Conservation (phyloP, 2,113 vertebrate genomes). For the Marmota flaviventris region DNA sequence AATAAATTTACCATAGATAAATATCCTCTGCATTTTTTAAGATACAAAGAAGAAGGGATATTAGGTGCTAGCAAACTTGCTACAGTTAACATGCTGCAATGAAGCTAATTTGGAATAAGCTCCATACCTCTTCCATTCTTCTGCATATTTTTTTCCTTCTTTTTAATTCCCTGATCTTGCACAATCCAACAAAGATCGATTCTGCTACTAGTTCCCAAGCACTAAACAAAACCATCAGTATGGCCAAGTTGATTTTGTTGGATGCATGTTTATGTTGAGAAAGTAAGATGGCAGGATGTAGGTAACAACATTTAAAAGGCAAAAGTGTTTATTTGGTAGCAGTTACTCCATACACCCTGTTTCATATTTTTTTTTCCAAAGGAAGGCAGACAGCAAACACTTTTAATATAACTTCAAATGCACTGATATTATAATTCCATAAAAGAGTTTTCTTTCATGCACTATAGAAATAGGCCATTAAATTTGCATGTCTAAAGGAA, state of each 20-base stretch:
- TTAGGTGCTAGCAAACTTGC: not conserved
- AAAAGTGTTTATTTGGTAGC: not conserved
- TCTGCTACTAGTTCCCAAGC: not conserved
- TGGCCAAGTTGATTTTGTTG: not conserved
- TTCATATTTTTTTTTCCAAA: not conserved
- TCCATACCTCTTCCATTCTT: not conserved
- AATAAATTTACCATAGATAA: not conserved
- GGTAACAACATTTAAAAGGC: not conserved
- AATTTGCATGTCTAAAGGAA: conserved; percentile 68
- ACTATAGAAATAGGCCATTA: conserved; percentile 66
- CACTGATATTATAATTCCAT: conserved; percentile 48
- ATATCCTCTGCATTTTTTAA: not conserved
- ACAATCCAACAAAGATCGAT: not conserved
- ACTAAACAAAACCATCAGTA: not conserved
- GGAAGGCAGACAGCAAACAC: not conserved
- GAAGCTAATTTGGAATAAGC: not conserved
- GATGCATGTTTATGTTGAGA: not conserved
- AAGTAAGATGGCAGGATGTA: not conserved
- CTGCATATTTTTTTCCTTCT: not conserved
- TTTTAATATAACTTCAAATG: conserved; percentile 67
- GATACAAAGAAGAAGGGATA: not conserved
- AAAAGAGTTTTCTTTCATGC: conserved; percentile 55
- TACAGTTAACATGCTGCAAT: not conserved
- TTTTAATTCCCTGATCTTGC: not conserved
- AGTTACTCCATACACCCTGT: not conserved